A percentile compares a stretch with the other conserved stretches of the same genome.
Evolutionary conservation across 1,140 invertebrate genomes (phyloP).

Genomic region (Ips nitidus): DNA sequence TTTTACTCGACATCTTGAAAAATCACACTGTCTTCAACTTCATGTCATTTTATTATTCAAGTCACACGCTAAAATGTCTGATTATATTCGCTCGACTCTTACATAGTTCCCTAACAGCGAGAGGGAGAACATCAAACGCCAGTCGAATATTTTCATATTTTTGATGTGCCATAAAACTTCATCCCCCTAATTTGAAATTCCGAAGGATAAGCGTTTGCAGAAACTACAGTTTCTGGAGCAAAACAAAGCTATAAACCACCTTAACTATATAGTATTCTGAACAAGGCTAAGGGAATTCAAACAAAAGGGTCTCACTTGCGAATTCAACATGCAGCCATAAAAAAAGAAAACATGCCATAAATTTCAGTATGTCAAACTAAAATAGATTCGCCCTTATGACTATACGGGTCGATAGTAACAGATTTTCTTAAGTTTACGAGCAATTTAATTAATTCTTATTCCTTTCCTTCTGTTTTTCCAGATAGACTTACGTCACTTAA

Average conservation of each 20-base stretch:
- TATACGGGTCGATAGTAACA: neutral
- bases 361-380: conserved; percentile 5
- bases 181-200: neutral
- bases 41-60: too few species aligned
- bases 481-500: conserved; percentile 86
- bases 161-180: conserved; percentile 4
- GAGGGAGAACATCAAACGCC: too few species aligned
- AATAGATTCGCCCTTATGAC: conserved; percentile 7
- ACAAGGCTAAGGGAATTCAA: conserved; percentile 8
- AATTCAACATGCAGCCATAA: conserved; percentile 16
- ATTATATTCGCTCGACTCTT: too few species aligned
- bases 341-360: conserved; percentile 17
- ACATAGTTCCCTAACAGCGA: too few species aligned
- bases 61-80: too few species aligned
- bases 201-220: neutral
- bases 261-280: conserved; percentile 9
- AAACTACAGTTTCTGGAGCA: conserved; percentile 10
- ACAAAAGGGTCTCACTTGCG: neutral
- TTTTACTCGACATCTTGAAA: too few species aligned
- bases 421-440: too few species aligned
- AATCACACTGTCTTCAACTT: too few species aligned
- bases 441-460: neutral
- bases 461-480: conserved; percentile 49
- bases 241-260: conserved; percentile 24
- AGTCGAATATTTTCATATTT: neutral